phyloP scores from a whole-genome alignment of 2,888 invertebrate genomes.

The Troides aeacus region DNA sequence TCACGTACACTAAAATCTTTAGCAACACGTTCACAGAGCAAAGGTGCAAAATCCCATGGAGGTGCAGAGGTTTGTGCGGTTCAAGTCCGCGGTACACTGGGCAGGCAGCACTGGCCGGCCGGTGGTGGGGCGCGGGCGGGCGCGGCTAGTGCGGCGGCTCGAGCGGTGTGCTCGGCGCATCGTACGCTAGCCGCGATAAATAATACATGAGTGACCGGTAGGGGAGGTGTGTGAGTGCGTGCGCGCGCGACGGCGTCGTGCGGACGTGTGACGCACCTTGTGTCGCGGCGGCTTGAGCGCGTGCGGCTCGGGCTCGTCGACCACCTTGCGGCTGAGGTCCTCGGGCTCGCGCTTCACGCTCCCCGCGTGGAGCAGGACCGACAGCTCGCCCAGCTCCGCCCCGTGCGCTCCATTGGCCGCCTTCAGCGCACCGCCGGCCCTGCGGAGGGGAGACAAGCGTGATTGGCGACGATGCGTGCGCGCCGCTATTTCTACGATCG shows the following conservation, averaged over 20 bases:
- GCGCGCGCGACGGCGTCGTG: conserved; percentile 78
- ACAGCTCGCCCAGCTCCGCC: conserved; percentile 83
- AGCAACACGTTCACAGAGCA: conserved; percentile 64
- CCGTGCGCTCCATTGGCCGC: conserved; percentile 84
- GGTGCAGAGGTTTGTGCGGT: conserved; percentile 54
- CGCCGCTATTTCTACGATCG: conserved; percentile 47
- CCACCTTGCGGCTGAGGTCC: conserved; percentile 87
- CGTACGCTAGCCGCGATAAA: conserved; percentile 80
- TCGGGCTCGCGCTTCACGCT: conserved; percentile 90
- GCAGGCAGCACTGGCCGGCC: conserved; percentile 81
- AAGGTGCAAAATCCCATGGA: conserved; percentile 51
- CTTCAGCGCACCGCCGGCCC: conserved; percentile 81
- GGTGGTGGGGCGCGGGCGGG: conserved; percentile 81
- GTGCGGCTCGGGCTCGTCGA: conserved; percentile 81
- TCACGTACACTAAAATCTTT: conserved; percentile 70
- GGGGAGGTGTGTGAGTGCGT: conserved; percentile 75
- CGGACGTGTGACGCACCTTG: conserved; percentile 82
- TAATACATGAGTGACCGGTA: conserved; percentile 79
- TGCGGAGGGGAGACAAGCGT: conserved; percentile 81
- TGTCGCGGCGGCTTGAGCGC: conserved; percentile 83
- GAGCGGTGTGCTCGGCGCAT: conserved; percentile 79
- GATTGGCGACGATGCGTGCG: conserved; percentile 63
- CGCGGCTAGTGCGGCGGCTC: conserved; percentile 79
- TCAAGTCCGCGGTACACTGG: conserved; percentile 77
- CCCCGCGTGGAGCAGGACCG: conserved; percentile 82